phyloP scores from a whole-genome alignment of 2,888 invertebrate genomes.

The Anoplius nigerrimus region DNA sequence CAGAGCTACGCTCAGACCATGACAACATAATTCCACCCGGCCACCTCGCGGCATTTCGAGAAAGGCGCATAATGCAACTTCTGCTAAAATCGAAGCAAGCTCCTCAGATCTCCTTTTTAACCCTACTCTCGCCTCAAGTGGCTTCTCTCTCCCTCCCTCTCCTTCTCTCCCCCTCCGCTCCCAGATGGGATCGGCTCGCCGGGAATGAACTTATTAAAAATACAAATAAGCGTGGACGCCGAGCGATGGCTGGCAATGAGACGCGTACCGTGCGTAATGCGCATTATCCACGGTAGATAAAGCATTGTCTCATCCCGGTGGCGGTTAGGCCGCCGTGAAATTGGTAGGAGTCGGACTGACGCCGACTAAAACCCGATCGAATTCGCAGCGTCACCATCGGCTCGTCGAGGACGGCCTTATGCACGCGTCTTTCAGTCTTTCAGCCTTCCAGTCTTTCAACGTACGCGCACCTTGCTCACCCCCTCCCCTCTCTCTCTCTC shows the following conservation, averaged over 20 bases:
- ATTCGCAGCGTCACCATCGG: conserved; percentile 63
- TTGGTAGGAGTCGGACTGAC: conserved; percentile 71
- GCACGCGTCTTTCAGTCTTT: neutral
- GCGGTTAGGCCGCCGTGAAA: conserved; percentile 73
- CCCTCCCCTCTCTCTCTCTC: neutral
- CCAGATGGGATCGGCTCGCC: neutral
- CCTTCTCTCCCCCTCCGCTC: too few relatives aligned
- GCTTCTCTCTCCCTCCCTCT: too few relatives aligned
- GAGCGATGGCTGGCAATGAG: conserved; percentile 43
- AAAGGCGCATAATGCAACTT: too few relatives aligned
- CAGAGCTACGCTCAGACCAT: too few relatives aligned
- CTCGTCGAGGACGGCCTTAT: neutral
- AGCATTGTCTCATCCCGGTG: conserved; percentile 70
- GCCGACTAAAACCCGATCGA: conserved; percentile 48
- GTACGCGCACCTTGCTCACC: neutral
- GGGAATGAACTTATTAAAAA: conserved; percentile 58
- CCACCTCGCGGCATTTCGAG: too few relatives aligned
- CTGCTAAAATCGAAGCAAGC: too few relatives aligned
- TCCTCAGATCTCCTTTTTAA: too few relatives aligned
- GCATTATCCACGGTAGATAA: conserved; percentile 61
- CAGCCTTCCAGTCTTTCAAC: too few relatives aligned
- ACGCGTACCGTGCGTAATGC: conserved; percentile 62
- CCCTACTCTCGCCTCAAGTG: too few relatives aligned
- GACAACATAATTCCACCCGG: too few relatives aligned
- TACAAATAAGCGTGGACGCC: conserved; percentile 50